phyloP scores from a whole-genome alignment of 2,888 invertebrate species.

The Aphodius granarius region DNA sequence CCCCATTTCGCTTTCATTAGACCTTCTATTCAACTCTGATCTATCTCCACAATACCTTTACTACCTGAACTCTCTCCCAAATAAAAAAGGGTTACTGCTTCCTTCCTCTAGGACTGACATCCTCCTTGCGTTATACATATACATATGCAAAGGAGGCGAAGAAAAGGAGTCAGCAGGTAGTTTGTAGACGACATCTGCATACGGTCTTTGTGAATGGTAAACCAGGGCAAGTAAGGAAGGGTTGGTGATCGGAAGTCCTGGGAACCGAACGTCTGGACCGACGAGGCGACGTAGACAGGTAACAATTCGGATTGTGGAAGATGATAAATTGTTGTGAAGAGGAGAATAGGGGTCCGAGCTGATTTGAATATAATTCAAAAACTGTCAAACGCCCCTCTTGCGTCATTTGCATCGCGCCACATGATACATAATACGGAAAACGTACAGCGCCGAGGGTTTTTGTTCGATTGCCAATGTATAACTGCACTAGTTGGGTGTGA shows the following conservation, averaged over 20 bases:
- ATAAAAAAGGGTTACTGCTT: slow-evolving; percentile 35
- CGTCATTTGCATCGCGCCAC: slow-evolving; percentile 48
- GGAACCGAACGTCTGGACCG: background rate
- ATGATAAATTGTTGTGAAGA: slow-evolving; percentile 49
- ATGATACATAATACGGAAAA: slow-evolving; percentile 26
- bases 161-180: slow-evolving; percentile 50
- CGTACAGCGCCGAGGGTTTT: background rate
- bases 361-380: slow-evolving; percentile 53
- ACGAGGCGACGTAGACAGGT: slow-evolving; percentile 39
- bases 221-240: slow-evolving; percentile 17
- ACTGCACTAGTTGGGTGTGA: background rate
- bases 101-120: slow-evolving; percentile 24
- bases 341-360: slow-evolving; percentile 43
- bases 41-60: slow-evolving; percentile 37
- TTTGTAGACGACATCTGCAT: slow-evolving; percentile 48
- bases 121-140: slow-evolving; percentile 37
- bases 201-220: slow-evolving; percentile 23
- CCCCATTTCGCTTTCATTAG: slow-evolving; percentile 38
- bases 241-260: slow-evolving; percentile 1
- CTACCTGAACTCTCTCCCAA: slow-evolving; percentile 33
- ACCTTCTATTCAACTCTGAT: slow-evolving; percentile 34
- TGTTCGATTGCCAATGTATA: background rate
- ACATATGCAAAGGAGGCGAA: slow-evolving; percentile 45
- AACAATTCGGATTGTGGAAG: slow-evolving; percentile 48
- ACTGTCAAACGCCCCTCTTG: slow-evolving; percentile 51